Evolutionary conservation across 2,113 vertebrate genomes (phyloP), one percentile per base, ranked within the genome.

Genomic region (Lepisosteus oculatus): DNA sequence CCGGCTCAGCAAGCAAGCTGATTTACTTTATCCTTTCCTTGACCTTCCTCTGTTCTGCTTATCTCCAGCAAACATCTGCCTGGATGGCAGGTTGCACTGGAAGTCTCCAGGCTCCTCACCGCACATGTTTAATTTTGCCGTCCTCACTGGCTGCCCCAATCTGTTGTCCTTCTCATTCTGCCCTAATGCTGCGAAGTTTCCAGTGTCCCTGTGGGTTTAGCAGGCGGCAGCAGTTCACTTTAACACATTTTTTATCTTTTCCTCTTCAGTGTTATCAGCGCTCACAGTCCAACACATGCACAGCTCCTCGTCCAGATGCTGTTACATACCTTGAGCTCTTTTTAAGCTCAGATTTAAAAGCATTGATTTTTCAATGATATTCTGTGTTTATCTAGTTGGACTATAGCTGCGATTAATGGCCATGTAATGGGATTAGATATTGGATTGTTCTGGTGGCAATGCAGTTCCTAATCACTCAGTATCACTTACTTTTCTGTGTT

Each of bases 21-120:
- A 56, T 61, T 14, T 29, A 29, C 42, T 73, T 51, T 9, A 51
- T 70, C 70, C 70, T 74, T 77, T 75, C 56, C 12, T 47, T 69
- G 70, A 67, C 78, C 78, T 73, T 68, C 44, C 43, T 43, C 44
- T 70, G 13, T 29, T 73, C 61, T 62, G 45, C 69, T 75, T 77
- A 77, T 77, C 73, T 67, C 45, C 54, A 29, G 15, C 55, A 43
- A 70, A 80, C 72, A 80, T 77, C 75, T 77, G 78, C 70, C 68
- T 71, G 15, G 55, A 62, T 56, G 73, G 64, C 78, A 75, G 70
- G 47, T 74, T 71, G 72, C 63, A 65, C 64, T 71, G 65, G 56
- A 73, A 57, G 51, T 73, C 74, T 59, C 68, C 61, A 29, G 51
- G 56, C 71, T 70, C 70, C 14, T n/a, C 71, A 43, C 61, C 45